A percentile compares a stretch with the other conserved stretches of the same genome.
Evolutionary conservation across 1,140 invertebrate species (phyloP).

Genomic region (Meloidogyne chitwoodi): DNA sequence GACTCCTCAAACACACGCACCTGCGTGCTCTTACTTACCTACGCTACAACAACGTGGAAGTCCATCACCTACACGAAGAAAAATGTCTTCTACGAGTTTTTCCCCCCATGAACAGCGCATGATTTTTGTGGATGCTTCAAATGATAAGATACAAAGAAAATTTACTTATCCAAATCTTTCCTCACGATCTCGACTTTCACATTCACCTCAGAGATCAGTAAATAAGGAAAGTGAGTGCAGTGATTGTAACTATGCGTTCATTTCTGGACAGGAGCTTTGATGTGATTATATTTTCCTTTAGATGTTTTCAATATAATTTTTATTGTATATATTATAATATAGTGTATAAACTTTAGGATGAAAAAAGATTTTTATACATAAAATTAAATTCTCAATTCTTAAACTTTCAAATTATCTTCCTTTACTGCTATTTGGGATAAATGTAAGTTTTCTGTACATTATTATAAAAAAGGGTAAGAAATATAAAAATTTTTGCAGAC

Average conservation of each 20-base stretch:
- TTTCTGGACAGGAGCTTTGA: not conserved
- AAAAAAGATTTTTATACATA: too few species aligned
- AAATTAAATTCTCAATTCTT: too few species aligned
- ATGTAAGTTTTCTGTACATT: not conserved
- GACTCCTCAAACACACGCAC: not conserved
- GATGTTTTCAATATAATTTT: too few species aligned
- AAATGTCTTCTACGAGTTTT: not conserved
- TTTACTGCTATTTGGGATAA: too few species aligned
- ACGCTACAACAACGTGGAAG: not conserved
- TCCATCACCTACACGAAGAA: not conserved
- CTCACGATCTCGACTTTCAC: not conserved
- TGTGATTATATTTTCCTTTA: too few species aligned
- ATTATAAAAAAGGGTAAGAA: not conserved
- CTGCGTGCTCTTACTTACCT: slow-evolving; percentile 7
- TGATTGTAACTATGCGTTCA: not conserved
- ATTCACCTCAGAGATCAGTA: not conserved
- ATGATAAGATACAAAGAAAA: not conserved
- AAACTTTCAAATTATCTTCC: too few species aligned
- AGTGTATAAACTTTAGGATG: too few species aligned
- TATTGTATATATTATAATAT: too few species aligned
- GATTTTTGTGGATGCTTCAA: not conserved
- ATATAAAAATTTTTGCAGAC: not conserved
- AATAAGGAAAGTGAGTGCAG: not conserved
- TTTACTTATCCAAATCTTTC: not conserved
- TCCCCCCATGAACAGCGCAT: not conserved